Evolutionary conservation across 53 echinoderm and acorn worm genomes (phyloP).

Genomic region (Pentamera pediparva): DNA sequence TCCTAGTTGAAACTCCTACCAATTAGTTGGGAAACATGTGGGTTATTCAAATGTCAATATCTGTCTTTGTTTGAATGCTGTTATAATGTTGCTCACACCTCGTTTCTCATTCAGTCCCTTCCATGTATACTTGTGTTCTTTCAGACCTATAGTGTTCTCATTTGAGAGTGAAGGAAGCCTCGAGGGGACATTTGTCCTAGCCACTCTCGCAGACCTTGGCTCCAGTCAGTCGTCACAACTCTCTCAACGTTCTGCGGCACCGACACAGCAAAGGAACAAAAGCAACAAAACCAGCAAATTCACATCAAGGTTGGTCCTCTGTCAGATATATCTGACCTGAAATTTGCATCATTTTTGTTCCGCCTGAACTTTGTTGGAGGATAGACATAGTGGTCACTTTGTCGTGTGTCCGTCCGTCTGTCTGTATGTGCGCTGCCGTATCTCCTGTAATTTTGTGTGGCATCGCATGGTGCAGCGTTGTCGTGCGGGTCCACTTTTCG

Average conservation of each 20-base stretch:
- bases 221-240: conserved; percentile 48
- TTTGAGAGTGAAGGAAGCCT: conserved; percentile 68
- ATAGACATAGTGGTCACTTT: too few species aligned
- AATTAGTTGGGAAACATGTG: too few species aligned
- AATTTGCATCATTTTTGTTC: background rate
- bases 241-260: background rate
- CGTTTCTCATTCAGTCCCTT: too few species aligned
- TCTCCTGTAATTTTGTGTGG: too few species aligned
- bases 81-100: too few species aligned
- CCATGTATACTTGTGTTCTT: too few species aligned
- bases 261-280: conserved; percentile 18
- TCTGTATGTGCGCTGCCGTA: too few species aligned
- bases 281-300: background rate
- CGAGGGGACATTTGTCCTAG: conserved; percentile 92
- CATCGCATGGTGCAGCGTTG: too few species aligned
- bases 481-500: too few species aligned
- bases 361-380: background rate
- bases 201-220: conserved; percentile 76
- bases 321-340: background rate
- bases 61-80: too few species aligned
- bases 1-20: background rate
- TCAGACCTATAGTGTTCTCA: conserved; percentile 85
- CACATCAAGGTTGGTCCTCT: background rate
- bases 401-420: too few species aligned
- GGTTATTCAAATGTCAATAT: too few species aligned